phyloP scores from a whole-genome alignment of 2,888 invertebrate genomes.

The Drosophila prostipennis region DNA sequence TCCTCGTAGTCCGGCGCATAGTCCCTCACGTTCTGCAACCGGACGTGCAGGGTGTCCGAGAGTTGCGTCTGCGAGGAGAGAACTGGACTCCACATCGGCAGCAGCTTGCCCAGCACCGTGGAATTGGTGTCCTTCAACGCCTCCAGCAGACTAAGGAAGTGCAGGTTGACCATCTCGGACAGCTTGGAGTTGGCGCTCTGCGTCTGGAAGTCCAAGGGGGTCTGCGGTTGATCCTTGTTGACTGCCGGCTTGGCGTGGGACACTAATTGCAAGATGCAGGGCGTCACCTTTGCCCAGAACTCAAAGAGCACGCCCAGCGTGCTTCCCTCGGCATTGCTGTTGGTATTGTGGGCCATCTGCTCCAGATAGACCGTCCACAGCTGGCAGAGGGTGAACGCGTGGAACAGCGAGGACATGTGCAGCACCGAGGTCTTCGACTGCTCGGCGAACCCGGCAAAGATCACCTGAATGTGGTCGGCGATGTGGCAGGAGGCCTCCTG shows the following conservation, averaged over 20 bases:
- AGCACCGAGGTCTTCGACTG: conserved; percentile 95
- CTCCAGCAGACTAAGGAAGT: conserved; percentile 97
- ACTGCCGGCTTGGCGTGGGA: conserved; percentile 94
- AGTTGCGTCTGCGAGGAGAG: conserved; percentile 97
- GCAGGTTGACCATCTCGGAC: conserved; percentile 98
- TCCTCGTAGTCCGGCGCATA: conserved; percentile 86
- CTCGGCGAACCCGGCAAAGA: conserved; percentile 98
- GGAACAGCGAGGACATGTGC: conserved; percentile 98
- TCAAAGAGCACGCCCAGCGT: conserved; percentile 94
- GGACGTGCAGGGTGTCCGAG: conserved; percentile 93
- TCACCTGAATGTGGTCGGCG: conserved; percentile 97
- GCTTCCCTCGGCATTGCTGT: conserved; percentile 89
- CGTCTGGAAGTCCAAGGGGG: conserved; percentile 57
- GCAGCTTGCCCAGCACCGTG: conserved; percentile 93
- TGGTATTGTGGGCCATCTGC: conserved; percentile 89
- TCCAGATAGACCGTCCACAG: conserved; percentile 99
- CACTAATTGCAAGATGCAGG: conserved; percentile 96
- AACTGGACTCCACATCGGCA: conserved; percentile 98
- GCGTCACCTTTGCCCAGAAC: conserved; percentile 99
- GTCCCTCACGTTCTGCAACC: conserved; percentile 95
- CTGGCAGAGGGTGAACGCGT: conserved; percentile 99
- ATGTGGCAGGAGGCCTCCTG: conserved; percentile 98
- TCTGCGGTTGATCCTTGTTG: conserved; percentile 82
- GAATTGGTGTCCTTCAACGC: conserved; percentile 97
- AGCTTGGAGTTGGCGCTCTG: conserved; percentile 86